These are phyloP conservation scores for Falco columbarius DNA, from an alignment of 2,797 vertebrate genomes.

Conservation along the genomic window DNA sequence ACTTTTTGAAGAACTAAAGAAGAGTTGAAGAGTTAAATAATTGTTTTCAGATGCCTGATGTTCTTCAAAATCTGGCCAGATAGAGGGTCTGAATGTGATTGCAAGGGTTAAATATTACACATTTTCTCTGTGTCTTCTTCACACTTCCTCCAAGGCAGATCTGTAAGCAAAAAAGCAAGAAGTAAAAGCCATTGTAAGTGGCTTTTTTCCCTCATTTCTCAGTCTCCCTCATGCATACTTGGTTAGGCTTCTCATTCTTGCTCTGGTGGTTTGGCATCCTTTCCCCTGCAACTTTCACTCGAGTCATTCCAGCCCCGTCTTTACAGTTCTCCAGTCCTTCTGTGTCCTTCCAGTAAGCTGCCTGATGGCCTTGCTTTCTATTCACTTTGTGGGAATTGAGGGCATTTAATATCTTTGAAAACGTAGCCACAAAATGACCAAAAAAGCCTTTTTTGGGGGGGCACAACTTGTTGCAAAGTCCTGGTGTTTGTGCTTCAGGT, in stretches of 20 bases:
- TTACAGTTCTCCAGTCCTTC: background rate
- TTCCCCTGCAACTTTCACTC: background rate
- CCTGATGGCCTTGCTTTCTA: fast-evolving
- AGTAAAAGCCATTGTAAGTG: background rate
- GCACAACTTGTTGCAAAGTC: background rate
- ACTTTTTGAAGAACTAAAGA: background rate
- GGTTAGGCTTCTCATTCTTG: background rate
- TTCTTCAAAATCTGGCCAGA: background rate
- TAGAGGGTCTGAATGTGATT: background rate
- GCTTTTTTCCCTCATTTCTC: background rate
- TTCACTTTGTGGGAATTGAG: background rate
- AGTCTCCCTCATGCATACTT: background rate
- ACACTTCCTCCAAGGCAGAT: background rate
- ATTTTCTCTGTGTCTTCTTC: background rate
- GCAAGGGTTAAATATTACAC: background rate
- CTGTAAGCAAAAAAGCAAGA: background rate
- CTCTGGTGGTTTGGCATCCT: background rate
- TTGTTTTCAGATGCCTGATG: background rate
- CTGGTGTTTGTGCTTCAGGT: background rate
- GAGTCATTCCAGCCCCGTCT: background rate
- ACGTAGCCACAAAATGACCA: background rate
- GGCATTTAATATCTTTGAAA: background rate
- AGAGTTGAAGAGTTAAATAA: background rate
- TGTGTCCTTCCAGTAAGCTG: background rate
- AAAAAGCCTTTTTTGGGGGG: background rate